A percentile compares a stretch with the other conserved stretches of the same genome.
These are phyloP conservation scores for Buathra laborator DNA, from an alignment of 2,888 invertebrate species.

Conservation along the genomic window DNA sequence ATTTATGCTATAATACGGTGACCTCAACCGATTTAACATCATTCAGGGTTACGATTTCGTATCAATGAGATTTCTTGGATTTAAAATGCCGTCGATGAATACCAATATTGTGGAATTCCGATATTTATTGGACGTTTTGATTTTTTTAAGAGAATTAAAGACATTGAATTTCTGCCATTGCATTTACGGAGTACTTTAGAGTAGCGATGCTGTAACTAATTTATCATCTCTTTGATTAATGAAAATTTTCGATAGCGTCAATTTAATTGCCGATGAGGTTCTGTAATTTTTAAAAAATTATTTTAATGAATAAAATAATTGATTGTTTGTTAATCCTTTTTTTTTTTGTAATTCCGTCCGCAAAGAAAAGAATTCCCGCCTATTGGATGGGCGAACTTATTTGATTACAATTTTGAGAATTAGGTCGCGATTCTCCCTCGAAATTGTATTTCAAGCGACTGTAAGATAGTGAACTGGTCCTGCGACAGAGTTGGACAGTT, in stretches of 20 bases:
- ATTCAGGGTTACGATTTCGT: background rate
- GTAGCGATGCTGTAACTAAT: no score
- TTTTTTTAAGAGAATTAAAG: background rate
- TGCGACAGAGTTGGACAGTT: slow-evolving; percentile 18
- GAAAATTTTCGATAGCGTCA: no score
- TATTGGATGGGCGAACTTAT: background rate
- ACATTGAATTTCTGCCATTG: no score
- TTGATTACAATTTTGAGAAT: background rate
- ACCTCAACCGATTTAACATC: background rate
- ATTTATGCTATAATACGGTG: background rate
- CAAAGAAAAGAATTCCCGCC: no score
- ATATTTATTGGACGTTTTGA: background rate
- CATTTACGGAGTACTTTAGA: no score
- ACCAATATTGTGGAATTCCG: background rate
- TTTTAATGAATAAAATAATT: no score
- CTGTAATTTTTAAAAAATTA: no score
- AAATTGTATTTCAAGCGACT: background rate
- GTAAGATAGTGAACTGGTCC: no score
- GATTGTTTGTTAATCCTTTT: no score
- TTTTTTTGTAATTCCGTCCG: no score
- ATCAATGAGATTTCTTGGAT: background rate
- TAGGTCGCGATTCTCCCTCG: background rate
- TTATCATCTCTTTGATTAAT: no score
- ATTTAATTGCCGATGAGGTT: no score
- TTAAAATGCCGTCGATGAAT: background rate